A percentile compares a stretch with the other conserved stretches of the same genome.
Conservation (phyloP, 2,113 vertebrate species). For the Chamaea fasciata region DNA sequence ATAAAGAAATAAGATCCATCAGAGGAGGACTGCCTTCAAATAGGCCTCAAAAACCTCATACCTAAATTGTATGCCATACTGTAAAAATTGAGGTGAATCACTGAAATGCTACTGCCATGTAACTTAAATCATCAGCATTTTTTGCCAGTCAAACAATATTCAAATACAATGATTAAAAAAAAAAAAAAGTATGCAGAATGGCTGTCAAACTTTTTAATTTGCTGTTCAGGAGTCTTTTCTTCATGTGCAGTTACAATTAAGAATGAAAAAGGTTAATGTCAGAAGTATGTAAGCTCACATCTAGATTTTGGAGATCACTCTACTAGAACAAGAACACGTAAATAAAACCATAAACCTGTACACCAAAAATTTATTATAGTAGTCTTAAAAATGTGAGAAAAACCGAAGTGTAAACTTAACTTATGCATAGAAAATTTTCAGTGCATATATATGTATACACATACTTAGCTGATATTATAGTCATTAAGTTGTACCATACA, state of each 20-base stretch:
- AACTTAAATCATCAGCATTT: background rate
- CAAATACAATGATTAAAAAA: background rate
- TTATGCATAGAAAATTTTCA: background rate
- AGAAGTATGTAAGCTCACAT: background rate
- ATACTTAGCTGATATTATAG: too few relatives aligned
- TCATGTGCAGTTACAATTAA: background rate
- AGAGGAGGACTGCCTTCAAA: background rate
- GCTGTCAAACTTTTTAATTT: background rate
- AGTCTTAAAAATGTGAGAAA: background rate
- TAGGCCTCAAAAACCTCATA: background rate
- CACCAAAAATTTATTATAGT: background rate
- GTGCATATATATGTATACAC: accelerated
- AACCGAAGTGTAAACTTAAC: background rate
- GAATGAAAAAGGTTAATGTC: background rate
- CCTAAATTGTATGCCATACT: background rate
- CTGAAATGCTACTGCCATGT: background rate
- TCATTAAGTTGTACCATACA: background rate
- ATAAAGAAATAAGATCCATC: background rate
- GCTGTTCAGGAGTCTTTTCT: background rate
- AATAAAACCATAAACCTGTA: background rate
- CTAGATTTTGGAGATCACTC: background rate
- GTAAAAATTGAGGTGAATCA: background rate
- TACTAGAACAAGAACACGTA: background rate
- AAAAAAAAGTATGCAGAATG: background rate
- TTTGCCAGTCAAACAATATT: background rate